Conservation (phyloP, 2,888 invertebrate species). For the Parnassius glacialis region DNA sequence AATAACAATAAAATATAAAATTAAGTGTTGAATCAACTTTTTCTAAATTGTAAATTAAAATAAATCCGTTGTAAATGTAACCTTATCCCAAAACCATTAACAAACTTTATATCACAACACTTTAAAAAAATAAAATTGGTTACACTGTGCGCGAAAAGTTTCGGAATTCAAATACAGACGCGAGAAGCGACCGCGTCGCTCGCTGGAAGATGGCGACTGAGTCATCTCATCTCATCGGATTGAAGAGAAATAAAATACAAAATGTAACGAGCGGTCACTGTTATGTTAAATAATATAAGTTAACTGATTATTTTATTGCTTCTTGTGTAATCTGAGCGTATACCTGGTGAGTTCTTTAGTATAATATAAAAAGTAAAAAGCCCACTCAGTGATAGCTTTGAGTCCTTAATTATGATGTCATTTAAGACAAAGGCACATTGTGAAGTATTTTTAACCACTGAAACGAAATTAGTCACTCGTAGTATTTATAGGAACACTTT, state of each 20-base stretch:
- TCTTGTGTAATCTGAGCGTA: conserved; percentile 12
- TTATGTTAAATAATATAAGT: conserved; percentile 14
- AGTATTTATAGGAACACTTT: conserved; percentile 1
- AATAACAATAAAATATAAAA: too few species aligned
- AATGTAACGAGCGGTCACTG: conserved; percentile 8
- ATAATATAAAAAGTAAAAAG: conserved; percentile 5
- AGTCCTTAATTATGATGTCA: conserved; percentile 9
- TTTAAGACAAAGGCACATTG: conserved; percentile 15
- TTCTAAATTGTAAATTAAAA: not conserved
- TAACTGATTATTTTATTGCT: conserved; percentile 14
- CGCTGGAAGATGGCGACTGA: conserved; percentile 63
- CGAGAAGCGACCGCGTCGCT: conserved; percentile 46
- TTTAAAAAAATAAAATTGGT: conserved; percentile 26
- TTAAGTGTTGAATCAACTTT: not conserved
- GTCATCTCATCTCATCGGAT: conserved; percentile 60
- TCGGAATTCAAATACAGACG: conserved; percentile 38
- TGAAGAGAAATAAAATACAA: conserved; percentile 40
- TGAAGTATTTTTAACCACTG: conserved; percentile 13
- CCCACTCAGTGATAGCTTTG: conserved; percentile 10
- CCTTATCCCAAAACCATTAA: not conserved
- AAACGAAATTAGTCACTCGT: conserved; percentile 1
- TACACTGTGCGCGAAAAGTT: conserved; percentile 27
- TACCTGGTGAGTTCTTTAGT: not conserved
- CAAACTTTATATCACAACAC: conserved; percentile 17
- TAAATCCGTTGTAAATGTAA: conserved; percentile 1